These are phyloP conservation scores for Bryconaethiops microstoma DNA, from an alignment of 2,797 vertebrate species.

Conservation along the genomic window DNA sequence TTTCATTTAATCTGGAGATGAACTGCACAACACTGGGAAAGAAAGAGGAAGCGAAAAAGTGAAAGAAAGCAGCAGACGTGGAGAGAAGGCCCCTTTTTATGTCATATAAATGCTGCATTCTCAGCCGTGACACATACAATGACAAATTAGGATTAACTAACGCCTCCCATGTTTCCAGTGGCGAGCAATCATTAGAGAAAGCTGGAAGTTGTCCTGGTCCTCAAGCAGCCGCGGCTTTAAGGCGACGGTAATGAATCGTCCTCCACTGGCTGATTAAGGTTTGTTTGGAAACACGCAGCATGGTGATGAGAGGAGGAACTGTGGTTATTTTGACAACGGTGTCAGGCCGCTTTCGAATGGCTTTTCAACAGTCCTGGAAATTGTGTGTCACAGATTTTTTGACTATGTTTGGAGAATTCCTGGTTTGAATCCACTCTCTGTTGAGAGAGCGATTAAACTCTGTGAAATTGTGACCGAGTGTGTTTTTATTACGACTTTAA, in stretches of 20 bases:
- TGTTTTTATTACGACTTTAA: slow-evolving; percentile 13
- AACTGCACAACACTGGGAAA: slow-evolving; percentile 51
- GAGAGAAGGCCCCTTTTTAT: slow-evolving; percentile 54
- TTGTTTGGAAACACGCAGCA: slow-evolving; percentile 48
- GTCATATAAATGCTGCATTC: slow-evolving; percentile 59
- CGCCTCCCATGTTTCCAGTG: slow-evolving; percentile 49
- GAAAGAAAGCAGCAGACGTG: slow-evolving; percentile 38
- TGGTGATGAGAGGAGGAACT: slow-evolving; percentile 39
- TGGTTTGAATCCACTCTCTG: background rate
- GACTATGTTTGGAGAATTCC: slow-evolving; percentile 7
- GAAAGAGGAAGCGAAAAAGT: background rate
- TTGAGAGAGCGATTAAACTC: slow-evolving; percentile 32
- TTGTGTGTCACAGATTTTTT: slow-evolving; percentile 15
- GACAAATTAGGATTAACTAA: slow-evolving; percentile 59
- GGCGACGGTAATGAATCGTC: slow-evolving; percentile 49
- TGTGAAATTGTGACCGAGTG: slow-evolving; percentile 2
- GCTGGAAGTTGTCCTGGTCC: slow-evolving; percentile 52
- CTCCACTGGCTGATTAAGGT: slow-evolving; percentile 48
- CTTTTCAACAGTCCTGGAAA: slow-evolving; percentile 22
- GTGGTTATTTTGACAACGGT: slow-evolving; percentile 35
- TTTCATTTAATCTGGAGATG: slow-evolving; percentile 56
- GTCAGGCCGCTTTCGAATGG: slow-evolving; percentile 11
- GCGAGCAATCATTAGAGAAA: slow-evolving; percentile 52
- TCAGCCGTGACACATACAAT: slow-evolving; percentile 56
- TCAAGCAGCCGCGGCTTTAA: slow-evolving; percentile 39